phyloP scores from a whole-genome alignment of 1,140 invertebrate genomes.

The Andricus grossulariae region DNA sequence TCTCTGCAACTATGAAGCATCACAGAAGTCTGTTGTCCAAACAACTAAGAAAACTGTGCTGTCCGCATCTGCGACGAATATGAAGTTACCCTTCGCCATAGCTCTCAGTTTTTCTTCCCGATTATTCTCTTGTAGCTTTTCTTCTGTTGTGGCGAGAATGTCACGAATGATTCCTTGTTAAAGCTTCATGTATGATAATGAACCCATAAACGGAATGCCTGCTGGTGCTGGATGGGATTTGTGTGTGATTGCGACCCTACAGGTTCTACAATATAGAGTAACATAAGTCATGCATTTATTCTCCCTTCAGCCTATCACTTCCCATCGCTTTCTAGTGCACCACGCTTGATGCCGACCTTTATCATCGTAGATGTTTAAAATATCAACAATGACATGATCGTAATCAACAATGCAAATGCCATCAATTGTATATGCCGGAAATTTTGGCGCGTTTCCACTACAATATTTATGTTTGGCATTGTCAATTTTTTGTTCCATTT shows the following conservation, averaged over 20 bases:
- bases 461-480: no score
- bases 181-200: background rate
- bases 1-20: constrained; percentile 1
- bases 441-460: no score
- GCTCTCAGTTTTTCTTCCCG: background rate
- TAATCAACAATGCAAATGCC: background rate
- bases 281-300: background rate
- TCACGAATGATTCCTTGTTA: background rate
- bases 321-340: background rate
- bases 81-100: background rate
- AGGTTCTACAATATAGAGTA: background rate
- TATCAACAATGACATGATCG: background rate
- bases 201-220: background rate
- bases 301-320: background rate
- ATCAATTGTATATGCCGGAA: background rate
- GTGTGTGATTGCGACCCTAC: background rate
- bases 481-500: no score
- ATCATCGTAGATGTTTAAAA: background rate
- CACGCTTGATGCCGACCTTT: background rate
- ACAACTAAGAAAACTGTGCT: background rate
- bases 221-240: background rate
- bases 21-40: background rate
- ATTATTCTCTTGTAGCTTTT: background rate
- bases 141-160: background rate
- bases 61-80: background rate